Conservation (phyloP, 2,797 vertebrate species). For the Gadopsis bispinosus region DNA sequence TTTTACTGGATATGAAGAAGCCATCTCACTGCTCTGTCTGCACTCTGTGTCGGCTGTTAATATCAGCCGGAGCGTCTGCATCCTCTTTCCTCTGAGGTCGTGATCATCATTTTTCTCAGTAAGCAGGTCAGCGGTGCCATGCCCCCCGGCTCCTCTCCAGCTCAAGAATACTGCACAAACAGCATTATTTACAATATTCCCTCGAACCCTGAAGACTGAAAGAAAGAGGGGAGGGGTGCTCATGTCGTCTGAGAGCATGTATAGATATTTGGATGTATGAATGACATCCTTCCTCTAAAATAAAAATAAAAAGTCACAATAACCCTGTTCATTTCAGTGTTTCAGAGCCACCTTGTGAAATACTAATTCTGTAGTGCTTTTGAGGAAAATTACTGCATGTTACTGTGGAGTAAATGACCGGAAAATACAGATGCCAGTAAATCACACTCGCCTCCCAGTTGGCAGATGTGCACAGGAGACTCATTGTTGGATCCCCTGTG, state of each 20-base stretch:
- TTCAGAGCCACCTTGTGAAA: neutral
- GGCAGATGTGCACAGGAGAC: slow-evolving; percentile 54
- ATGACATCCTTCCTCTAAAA: slow-evolving; percentile 14
- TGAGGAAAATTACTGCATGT: slow-evolving; percentile 3
- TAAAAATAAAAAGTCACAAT: neutral
- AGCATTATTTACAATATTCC: slow-evolving; percentile 50
- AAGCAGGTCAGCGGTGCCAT: slow-evolving; percentile 79
- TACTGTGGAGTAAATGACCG: slow-evolving; percentile 37
- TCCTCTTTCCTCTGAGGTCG: slow-evolving; percentile 67
- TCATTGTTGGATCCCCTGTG: slow-evolving; percentile 40
- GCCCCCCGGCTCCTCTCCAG: slow-evolving; percentile 72
- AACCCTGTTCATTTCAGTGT: neutral
- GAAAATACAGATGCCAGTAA: slow-evolving; percentile 36
- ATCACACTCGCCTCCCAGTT: slow-evolving; percentile 28
- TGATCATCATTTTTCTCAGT: slow-evolving; percentile 69
- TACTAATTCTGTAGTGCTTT: slow-evolving; percentile 25
- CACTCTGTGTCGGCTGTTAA: slow-evolving; percentile 35
- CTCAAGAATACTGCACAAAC: slow-evolving; percentile 60
- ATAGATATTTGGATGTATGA: slow-evolving; percentile 46
- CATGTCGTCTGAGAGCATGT: slow-evolving; percentile 26
- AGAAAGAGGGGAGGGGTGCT: slow-evolving; percentile 25
- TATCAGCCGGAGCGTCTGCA: slow-evolving; percentile 43
- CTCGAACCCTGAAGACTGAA: slow-evolving; percentile 33
- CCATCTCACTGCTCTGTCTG: slow-evolving; percentile 33
- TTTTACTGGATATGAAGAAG: slow-evolving; percentile 38